Percentiles rank a stretch among this genome's conserved stretches.
Conservation (phyloP, 2,888 invertebrate genomes). For the Bellardia bayeri region DNA sequence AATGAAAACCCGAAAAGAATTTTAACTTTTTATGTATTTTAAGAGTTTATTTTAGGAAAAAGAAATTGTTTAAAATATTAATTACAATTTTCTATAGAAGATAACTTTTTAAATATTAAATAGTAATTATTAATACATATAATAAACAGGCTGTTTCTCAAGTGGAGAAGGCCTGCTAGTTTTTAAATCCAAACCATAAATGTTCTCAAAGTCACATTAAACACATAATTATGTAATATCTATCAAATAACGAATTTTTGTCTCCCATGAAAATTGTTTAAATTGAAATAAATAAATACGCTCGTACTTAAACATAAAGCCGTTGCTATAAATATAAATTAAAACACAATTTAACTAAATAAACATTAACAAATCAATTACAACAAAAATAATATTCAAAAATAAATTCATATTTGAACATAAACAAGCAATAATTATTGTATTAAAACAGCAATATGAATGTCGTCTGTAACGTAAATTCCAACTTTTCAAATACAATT, state of each 20-base stretch:
- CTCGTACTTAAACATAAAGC: background rate
- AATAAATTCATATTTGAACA: background rate
- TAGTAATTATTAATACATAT: background rate
- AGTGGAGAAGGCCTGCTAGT: slow-evolving; percentile 3
- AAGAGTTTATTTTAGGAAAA: slow-evolving; percentile 17
- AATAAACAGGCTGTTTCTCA: background rate
- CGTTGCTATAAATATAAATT: slow-evolving; percentile 32
- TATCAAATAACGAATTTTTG: slow-evolving; percentile 20
- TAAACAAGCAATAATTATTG: slow-evolving; percentile 38
- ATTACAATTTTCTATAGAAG: slow-evolving; percentile 1
- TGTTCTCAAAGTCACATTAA: slow-evolving; percentile 53
- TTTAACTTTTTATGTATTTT: slow-evolving; percentile 25
- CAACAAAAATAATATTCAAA: slow-evolving; percentile 27
- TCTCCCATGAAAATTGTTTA: background rate
- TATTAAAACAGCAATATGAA: slow-evolving; percentile 51
- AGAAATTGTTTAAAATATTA: background rate
- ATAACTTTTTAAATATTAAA: background rate
- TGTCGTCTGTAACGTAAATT: slow-evolving; percentile 8
- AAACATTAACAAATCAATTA: background rate
- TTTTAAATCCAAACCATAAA: slow-evolving; percentile 35
- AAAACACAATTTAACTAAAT: background rate
- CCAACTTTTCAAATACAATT: background rate
- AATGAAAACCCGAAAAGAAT: slow-evolving; percentile 52
- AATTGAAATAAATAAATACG: background rate
- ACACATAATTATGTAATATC: background rate